Evolutionary conservation across 2,113 vertebrate species (phyloP).

Genomic region (Syngnathoides biaculeatus): DNA sequence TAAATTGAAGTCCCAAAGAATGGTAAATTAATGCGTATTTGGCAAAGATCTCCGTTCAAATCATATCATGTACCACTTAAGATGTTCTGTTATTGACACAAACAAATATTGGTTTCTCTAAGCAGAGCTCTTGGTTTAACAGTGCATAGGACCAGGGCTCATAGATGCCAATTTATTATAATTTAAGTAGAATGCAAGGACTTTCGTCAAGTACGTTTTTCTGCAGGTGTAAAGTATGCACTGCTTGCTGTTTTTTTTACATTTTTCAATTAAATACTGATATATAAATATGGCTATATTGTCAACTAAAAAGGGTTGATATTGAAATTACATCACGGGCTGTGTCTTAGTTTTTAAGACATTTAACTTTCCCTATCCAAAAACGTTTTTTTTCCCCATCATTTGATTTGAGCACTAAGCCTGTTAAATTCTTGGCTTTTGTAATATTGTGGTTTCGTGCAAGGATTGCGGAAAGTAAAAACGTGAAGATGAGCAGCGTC

Average conservation of each 20-base stretch:
- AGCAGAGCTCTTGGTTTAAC: background rate
- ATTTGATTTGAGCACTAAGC: background rate
- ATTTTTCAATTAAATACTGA: slow-evolving; percentile 32
- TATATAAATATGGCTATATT: no score
- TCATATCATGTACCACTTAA: background rate
- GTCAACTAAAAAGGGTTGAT: slow-evolving; percentile 38
- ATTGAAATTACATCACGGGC: slow-evolving; percentile 10
- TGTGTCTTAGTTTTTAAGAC: slow-evolving; percentile 16
- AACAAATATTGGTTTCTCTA: background rate
- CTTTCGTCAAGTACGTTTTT: background rate
- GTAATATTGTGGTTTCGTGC: slow-evolving; percentile 16
- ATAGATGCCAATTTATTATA: background rate
- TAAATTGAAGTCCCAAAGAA: no score
- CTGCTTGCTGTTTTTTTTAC: slow-evolving; percentile 16
- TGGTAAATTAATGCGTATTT: no score
- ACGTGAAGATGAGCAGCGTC: background rate
- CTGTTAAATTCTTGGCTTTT: slow-evolving; percentile 2
- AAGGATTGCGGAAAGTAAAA: slow-evolving; percentile 15
- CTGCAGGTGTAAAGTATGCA: slow-evolving; percentile 1
- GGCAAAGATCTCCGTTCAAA: background rate
- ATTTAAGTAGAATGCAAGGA: background rate
- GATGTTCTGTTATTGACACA: background rate
- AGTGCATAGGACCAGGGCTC: background rate
- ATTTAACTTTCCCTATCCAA: slow-evolving; percentile 17
- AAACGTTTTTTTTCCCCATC: background rate